Evolutionary conservation across 2,113 vertebrate genomes (phyloP), one percentile per base, ranked within the genome.

Genomic region (Tichodroma muraria): DNA sequence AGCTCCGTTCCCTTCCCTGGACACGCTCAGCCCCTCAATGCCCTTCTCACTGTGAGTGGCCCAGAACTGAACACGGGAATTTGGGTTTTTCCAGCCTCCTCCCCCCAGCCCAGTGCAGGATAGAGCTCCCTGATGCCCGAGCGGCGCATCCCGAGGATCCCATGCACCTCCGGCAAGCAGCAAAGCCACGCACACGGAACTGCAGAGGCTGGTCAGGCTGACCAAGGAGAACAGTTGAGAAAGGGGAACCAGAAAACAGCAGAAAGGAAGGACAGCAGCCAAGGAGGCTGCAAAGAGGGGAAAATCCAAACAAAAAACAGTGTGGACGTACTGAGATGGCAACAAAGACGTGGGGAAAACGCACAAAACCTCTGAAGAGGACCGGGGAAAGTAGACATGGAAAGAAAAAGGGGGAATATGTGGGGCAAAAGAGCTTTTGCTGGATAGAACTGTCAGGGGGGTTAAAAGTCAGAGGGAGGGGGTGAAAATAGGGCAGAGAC

Each of bases 91-190:
- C 2, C 15, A 16, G 14, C 28, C 45, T 53, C 25, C n/a, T 19
- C 21, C 20, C 16, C 35, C 56, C 60, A 27, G 8, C 28, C 11
- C 66, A 17, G 35, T 47, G 38, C 9, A 52, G 95, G 96, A 97
- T 69, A 88, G 96, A 97, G 96, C 97, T 98, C 97, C 96, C 96
- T 49, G 79, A 17, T 27, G 19, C 63, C 82, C 6, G 2, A 80
- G 75, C 68, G 59, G 30, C 21, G 2, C 6, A 17, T 72, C 80
- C 5, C 7, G 31, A 47, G 85, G 59, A 76, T 45, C 22, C n/a
- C 93, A 27, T 40, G 77, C 60, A 75, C 8, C 13, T 5, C 37
- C 0, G 57, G 90, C 71, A 59, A 92, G 95, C 91, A 78, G 83
- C 88, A 42, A 44, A 88, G 65, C 54, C 71, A 71, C 6, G 1